Percentiles rank a stretch among this genome's conserved stretches.
Conservation (phyloP, 2,888 invertebrate genomes). For the Tyria jacobaeae region DNA sequence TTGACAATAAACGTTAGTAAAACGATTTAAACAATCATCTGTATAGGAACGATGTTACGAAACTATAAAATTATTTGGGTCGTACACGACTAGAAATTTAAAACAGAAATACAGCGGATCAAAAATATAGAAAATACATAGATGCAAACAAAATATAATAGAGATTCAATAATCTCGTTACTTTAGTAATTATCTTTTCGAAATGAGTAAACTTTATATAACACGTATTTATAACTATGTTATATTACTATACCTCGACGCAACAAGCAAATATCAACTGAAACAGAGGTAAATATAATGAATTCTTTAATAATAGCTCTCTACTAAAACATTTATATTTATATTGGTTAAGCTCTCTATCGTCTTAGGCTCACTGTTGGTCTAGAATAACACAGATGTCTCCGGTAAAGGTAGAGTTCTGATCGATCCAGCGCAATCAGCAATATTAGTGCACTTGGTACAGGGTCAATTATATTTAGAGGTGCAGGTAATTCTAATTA, state of each 20-base stretch:
- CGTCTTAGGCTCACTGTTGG: constrained; percentile 79
- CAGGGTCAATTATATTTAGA: constrained; percentile 50
- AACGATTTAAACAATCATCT: constrained; percentile 61
- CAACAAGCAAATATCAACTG: constrained; percentile 82
- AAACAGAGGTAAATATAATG: constrained; percentile 84
- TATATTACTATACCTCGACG: constrained; percentile 69
- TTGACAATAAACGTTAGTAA: constrained; percentile 51
- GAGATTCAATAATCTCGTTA: constrained; percentile 62
- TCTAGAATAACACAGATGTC: constrained; percentile 76
- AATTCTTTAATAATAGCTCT: constrained; percentile 75
- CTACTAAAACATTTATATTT: constrained; percentile 83
- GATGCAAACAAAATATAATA: constrained; percentile 65
- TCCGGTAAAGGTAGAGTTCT: constrained; percentile 43
- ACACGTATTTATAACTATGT: constrained; percentile 73
- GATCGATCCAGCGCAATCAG: constrained; percentile 30
- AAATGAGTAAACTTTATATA: constrained; percentile 64
- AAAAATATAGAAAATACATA: constrained; percentile 54
- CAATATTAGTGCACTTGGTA: constrained; percentile 28
- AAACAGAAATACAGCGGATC: constrained; percentile 65
- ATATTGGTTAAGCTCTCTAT: constrained; percentile 84
- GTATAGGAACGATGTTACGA: constrained; percentile 76
- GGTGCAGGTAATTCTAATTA: constrained; percentile 63
- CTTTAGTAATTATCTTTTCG: constrained; percentile 49
- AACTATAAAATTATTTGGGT: constrained; percentile 78
- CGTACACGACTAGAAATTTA: constrained; percentile 80